Conservation (phyloP, 2,113 vertebrate genomes). For the Oreochromis aureus region DNA sequence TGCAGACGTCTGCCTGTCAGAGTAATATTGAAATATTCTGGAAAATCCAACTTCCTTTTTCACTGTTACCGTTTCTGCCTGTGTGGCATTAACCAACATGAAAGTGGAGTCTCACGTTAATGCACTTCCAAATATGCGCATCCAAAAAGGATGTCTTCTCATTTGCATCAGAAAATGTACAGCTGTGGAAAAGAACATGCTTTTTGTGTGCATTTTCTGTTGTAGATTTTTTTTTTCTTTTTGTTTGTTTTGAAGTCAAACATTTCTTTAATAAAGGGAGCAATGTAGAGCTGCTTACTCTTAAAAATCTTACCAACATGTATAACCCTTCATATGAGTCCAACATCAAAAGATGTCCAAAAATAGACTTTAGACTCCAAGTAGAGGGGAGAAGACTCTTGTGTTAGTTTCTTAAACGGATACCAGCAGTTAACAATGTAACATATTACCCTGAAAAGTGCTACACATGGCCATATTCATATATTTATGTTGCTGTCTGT, state of each 20-base stretch:
- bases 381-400: background rate
- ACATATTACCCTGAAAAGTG: background rate
- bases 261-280: background rate
- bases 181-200: background rate
- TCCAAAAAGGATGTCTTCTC: background rate
- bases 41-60: conserved; percentile 3
- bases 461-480: background rate
- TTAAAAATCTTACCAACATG: background rate
- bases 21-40: background rate
- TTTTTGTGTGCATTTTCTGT: background rate
- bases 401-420: background rate
- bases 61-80: background rate
- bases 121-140: background rate
- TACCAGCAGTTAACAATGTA: background rate
- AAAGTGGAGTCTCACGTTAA: background rate
- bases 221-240: background rate
- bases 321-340: background rate
- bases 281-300: background rate
- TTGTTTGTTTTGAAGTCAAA: background rate
- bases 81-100: background rate
- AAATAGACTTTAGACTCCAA: background rate
- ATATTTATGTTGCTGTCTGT: conserved; percentile 43
- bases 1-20: background rate
- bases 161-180: background rate
- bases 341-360: background rate